Conservation (phyloP, 2,113 vertebrate genomes). For the Centropus unirufus region DNA sequence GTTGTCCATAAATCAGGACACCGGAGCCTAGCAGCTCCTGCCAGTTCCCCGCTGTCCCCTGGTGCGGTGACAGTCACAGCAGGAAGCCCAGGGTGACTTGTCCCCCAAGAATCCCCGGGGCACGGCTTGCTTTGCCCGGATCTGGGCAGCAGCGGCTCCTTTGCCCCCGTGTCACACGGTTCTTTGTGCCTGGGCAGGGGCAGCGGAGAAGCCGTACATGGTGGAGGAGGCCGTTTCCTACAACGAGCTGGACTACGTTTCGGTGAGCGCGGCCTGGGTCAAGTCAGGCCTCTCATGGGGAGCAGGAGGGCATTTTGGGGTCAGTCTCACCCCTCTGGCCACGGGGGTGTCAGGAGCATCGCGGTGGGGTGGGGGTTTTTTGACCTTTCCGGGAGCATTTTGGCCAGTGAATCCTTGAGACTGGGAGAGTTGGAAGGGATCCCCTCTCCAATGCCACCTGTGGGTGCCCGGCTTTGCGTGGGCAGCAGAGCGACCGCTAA, state of each 20-base stretch:
- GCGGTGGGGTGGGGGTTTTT: not conserved
- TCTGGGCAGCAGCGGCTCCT: not conserved
- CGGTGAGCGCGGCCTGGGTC: conserved; percentile 77
- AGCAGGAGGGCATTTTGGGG: not conserved
- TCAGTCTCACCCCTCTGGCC: fast-evolving
- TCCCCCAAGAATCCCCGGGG: not conserved
- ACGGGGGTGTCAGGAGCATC: not conserved
- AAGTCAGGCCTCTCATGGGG: too few relatives aligned
- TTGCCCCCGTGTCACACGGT: not conserved
- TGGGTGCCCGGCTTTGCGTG: not conserved
- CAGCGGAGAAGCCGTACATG: conserved; percentile 95
- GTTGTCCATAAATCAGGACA: not conserved
- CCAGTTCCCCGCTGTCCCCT: not conserved
- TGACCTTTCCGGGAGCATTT: not conserved
- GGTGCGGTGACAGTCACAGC: not conserved
- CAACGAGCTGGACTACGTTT: conserved; percentile 94
- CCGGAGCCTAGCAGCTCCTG: not conserved
- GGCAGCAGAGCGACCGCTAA: not conserved
- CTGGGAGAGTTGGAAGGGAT: not conserved
- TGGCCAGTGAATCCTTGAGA: not conserved
- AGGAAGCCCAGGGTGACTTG: not conserved
- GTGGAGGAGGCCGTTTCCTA: conserved; percentile 95
- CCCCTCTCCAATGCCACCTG: not conserved
- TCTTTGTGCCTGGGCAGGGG: conserved; percentile 79
- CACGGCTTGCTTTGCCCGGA: not conserved